Conservation (phyloP, 2,797 vertebrate genomes). For the Balearica regulorum region DNA sequence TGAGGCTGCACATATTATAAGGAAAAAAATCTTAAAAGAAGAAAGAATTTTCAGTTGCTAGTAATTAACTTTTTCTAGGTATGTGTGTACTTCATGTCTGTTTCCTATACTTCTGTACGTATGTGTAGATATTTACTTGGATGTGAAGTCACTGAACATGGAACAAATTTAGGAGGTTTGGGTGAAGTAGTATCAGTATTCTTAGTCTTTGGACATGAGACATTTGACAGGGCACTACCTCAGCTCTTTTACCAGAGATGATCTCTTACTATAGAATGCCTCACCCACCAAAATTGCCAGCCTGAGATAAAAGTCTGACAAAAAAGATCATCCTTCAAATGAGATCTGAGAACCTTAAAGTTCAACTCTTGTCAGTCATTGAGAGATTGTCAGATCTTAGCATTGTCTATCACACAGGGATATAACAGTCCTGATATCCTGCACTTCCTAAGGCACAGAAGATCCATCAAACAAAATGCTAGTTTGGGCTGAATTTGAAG, state of each 20-base stretch:
- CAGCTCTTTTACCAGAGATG: background rate
- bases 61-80: background rate
- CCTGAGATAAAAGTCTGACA: conserved; percentile 7
- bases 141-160: background rate
- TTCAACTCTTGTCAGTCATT: background rate
- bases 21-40: background rate
- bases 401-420: background rate
- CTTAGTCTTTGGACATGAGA: background rate
- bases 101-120: background rate
- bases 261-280: background rate
- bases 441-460: background rate
- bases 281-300: background rate
- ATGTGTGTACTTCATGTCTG: background rate
- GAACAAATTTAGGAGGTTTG: background rate
- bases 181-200: background rate
- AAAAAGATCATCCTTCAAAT: background rate
- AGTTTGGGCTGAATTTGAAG: background rate
- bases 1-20: background rate
- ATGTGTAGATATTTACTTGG: background rate
- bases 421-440: background rate
- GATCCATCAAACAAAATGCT: background rate
- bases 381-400: conserved; percentile 2
- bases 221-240: background rate
- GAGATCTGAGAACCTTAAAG: background rate
- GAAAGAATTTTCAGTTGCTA: background rate